Conservation (phyloP, 30 jellyfish, hydroid and myxozoan species). For the Sanderia malayensis region DNA sequence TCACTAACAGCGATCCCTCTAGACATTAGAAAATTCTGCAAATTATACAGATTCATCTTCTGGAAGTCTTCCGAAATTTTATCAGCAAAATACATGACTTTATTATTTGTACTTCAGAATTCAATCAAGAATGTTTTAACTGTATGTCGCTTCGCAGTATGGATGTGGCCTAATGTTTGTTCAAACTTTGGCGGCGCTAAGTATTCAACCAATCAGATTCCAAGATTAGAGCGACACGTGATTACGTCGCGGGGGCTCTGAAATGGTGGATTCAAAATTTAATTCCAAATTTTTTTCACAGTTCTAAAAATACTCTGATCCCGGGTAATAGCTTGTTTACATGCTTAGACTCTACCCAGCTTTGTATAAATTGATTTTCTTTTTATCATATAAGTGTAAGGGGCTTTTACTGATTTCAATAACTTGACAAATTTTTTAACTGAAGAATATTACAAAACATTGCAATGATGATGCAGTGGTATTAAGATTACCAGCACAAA, state of each 20-base stretch:
- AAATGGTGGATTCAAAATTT: too few species aligned
- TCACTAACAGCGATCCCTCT: conserved; percentile 32
- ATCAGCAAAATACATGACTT: too few species aligned
- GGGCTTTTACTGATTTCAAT: not conserved
- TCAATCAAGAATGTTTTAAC: too few species aligned
- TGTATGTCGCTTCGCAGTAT: too few species aligned
- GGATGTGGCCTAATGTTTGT: too few species aligned
- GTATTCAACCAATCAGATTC: too few species aligned
- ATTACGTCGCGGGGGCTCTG: too few species aligned
- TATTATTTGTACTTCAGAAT: too few species aligned
- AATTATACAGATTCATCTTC: conserved; percentile 25
- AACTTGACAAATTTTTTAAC: not conserved
- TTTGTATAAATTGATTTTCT: not conserved
- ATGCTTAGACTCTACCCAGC: not conserved
- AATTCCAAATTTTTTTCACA: too few species aligned
- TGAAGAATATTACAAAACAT: conserved; percentile 14
- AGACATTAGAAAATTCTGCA: conserved; percentile 28
- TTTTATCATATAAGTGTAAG: not conserved
- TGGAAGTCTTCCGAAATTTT: conserved; percentile 39
- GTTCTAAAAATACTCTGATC: too few species aligned
- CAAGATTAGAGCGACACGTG: too few species aligned
- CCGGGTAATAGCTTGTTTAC: not conserved
- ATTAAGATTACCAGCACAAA: conserved; percentile 23
- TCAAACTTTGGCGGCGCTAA: too few species aligned
- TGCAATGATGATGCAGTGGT: conserved; percentile 32